Base-by-base conservation (phyloP, 2,113 vertebrate species). In the Phyllopteryx taeniolatus region DNA sequence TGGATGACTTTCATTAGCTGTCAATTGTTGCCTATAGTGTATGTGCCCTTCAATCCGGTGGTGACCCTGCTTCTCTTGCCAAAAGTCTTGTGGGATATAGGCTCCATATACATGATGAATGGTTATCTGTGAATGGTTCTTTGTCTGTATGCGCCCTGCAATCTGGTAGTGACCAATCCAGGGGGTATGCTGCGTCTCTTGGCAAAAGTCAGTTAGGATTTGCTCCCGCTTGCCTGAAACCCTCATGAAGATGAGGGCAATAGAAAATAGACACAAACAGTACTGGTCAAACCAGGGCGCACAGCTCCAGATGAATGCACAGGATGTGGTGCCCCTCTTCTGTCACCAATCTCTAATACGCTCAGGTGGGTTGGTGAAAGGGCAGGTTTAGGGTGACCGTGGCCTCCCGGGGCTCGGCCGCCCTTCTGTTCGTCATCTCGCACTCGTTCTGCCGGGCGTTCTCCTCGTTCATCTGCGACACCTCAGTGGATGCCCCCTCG, bases 401-500 rank as follows among this genome's bases (percentile, higher is more conserved):
- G n/a, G 92, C 75, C n/a, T 92, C 87, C 3, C 92, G 85, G 0
- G 91, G 89, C 57, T 85, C 88, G 1, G 74, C 27, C 1, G 59
- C 71, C 7, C 89, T 90, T 60, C 90, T 85, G 75, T 87, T 89
- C 1, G 86, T 86, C 89, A 91, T 87, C 53, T 94, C 90, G 0
- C 88, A 90, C 17, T 87, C 90, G 0, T 91, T 93, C 76, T 90
- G 92, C 11, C 90, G 79, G 7, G 85, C 53, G 22, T 91, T 88
- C 46, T 94, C 93, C 46, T 94, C 92, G 0, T 94, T 90, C 88
- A 94, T 91, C 5, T 94, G 93, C 0, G 94, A 95, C 57, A 93
- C 92, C 64, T 95, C 94, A 0, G 94, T 94, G 68, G 94, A 94
- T 4, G 79, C 94, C 0, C 83, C 93, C 53, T 94, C 94, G 11